Conservation (phyloP, 1,140 invertebrate species). For the Mycetomoellerius zeteki region DNA sequence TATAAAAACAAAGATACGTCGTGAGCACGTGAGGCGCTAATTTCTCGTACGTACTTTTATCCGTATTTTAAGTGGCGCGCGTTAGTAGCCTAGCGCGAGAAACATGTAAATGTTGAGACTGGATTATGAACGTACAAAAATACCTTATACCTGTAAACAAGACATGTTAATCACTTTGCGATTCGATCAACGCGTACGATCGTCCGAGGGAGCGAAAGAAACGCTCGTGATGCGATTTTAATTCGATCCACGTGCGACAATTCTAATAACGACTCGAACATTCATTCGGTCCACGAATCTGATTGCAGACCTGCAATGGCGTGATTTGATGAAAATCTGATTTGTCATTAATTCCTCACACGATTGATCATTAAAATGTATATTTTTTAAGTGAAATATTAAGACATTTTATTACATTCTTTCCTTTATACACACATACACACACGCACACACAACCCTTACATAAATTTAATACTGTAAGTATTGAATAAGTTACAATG, state of each 20-base stretch:
- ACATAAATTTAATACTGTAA: too few species aligned
- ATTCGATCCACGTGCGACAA: constrained; percentile 18
- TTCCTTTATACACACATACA: not conserved
- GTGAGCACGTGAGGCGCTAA: constrained; percentile 58
- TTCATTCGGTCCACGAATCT: constrained; percentile 21
- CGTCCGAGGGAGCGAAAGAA: constrained; percentile 11
- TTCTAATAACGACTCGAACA: constrained; percentile 40
- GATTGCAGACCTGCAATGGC: constrained; percentile 44
- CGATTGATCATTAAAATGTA: constrained; percentile 63
- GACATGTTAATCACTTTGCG: constrained; percentile 60
- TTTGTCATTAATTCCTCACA: constrained; percentile 60
- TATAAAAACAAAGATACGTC: not conserved
- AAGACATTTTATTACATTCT: constrained; percentile 52
- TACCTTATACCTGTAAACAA: constrained; percentile 72
- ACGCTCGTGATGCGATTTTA: constrained; percentile 11
- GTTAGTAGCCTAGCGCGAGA: constrained; percentile 55
- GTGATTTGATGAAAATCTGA: constrained; percentile 50
- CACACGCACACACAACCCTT: not conserved
- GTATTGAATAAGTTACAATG: too few species aligned
- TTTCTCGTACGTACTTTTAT: constrained; percentile 62
- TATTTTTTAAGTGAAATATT: constrained; percentile 64
- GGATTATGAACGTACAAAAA: constrained; percentile 81
- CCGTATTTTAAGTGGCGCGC: constrained; percentile 56
- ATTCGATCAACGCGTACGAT: constrained; percentile 40
- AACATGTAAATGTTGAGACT: constrained; percentile 77